These are phyloP conservation scores for Crotalus helleri DNA, from an alignment of 2,113 vertebrate species.

Conservation along the genomic window DNA sequence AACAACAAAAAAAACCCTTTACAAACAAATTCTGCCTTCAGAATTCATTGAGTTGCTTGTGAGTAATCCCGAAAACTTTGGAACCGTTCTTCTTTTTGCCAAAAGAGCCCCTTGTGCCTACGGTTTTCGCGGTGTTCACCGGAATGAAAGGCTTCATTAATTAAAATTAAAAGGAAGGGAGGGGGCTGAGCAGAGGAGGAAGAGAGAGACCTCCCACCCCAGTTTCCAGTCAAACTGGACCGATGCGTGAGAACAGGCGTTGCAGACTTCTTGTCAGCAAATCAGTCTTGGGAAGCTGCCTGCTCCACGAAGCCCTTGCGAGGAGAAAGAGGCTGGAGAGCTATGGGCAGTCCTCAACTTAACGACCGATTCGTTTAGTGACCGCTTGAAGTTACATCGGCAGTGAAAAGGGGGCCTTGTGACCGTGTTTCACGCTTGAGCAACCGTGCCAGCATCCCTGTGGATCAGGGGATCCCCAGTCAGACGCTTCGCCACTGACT, in stretches of 20 bases:
- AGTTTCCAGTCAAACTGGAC: background rate
- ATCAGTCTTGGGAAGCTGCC: background rate
- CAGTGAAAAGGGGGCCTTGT: no score
- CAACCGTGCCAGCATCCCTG: background rate
- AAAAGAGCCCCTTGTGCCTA: background rate
- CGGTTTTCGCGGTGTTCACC: background rate
- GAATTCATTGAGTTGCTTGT: background rate
- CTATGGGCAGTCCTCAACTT: no score
- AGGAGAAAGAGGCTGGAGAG: background rate
- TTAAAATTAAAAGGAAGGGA: background rate
- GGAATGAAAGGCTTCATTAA: background rate
- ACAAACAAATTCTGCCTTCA: background rate
- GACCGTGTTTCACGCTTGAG: no score
- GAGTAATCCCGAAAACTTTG: background rate
- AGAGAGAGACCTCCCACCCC: background rate
- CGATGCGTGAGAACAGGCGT: background rate
- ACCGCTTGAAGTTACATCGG: background rate
- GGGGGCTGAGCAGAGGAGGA: background rate
- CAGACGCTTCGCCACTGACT: background rate
- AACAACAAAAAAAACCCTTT: no score
- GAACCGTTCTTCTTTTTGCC: background rate
- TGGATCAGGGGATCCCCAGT: background rate
- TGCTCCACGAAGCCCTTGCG: background rate
- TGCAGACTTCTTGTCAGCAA: background rate
- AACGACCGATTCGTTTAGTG: background rate